Evolutionary conservation across 2,797 vertebrate genomes (phyloP).

Genomic region (Gephyroberyx darwinii): DNA sequence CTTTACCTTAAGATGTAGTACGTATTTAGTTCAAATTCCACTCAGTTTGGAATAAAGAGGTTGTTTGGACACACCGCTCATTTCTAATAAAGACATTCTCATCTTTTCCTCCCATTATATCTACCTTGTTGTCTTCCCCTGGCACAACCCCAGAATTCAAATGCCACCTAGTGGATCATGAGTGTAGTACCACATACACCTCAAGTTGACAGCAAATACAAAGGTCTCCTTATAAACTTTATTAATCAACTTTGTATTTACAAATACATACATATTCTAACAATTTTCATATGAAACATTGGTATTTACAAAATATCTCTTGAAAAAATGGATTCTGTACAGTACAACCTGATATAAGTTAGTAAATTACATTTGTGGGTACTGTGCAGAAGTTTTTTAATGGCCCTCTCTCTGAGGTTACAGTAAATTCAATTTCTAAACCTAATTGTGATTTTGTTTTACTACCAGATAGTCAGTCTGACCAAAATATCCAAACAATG

Average conservation of each 20-base stretch:
- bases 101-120: too few species aligned
- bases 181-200: background rate
- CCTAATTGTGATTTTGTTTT: slow-evolving; percentile 51
- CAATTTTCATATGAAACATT: slow-evolving; percentile 82
- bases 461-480: slow-evolving; percentile 40
- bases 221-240: slow-evolving; percentile 83
- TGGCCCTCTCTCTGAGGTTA: slow-evolving; percentile 42
- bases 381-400: slow-evolving; percentile 71
- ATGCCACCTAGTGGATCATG: slow-evolving; percentile 32
- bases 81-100: too few species aligned
- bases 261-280: slow-evolving; percentile 85
- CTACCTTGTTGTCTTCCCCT: too few species aligned
- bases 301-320: slow-evolving; percentile 81
- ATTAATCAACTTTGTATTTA: slow-evolving; percentile 84
- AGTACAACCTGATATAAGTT: slow-evolving; percentile 80
- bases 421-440: slow-evolving; percentile 59
- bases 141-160: background rate
- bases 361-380: slow-evolving; percentile 77
- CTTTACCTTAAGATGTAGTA: too few species aligned
- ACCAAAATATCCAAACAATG: slow-evolving; percentile 48
- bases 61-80: too few species aligned
- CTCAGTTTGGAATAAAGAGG: too few species aligned
- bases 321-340: slow-evolving; percentile 70
- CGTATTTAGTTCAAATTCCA: too few species aligned
- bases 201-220: slow-evolving; percentile 46